phyloP scores from a whole-genome alignment of 2,888 invertebrate genomes.

The Choristoneura rosaceana region DNA sequence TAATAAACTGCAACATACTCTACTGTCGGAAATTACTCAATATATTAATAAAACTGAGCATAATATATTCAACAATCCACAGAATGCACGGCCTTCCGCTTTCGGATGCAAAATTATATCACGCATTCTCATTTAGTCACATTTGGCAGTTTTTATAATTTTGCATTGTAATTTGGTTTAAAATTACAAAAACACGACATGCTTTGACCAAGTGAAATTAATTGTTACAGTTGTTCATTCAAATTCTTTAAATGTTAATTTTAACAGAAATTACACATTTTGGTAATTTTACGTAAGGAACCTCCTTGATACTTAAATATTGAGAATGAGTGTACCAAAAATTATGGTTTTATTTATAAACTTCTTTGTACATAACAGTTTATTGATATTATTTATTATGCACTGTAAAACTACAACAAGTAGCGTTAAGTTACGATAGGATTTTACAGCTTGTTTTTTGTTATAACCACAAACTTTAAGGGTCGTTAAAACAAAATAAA shows the following conservation, averaged over 20 bases:
- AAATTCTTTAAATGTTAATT: neutral
- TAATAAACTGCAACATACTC: conserved; percentile 1
- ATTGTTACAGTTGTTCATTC: neutral
- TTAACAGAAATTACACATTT: neutral
- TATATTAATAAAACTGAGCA: conserved; percentile 7
- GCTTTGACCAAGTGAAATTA: neutral
- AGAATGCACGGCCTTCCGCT: conserved; percentile 7
- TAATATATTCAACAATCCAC: conserved; percentile 6
- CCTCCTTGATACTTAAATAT: no score
- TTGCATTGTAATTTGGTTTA: neutral
- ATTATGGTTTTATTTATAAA: no score
- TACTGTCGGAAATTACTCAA: conserved; percentile 1
- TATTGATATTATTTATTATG: no score
- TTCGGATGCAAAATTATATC: conserved; percentile 13
- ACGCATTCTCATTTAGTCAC: conserved; percentile 6
- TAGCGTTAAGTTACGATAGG: no score
- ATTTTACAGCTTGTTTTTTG: no score
- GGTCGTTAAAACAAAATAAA: no score
- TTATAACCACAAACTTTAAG: no score
- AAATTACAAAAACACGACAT: neutral
- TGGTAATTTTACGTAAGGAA: no score
- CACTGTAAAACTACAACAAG: no score
- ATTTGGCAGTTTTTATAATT: conserved; percentile 1
- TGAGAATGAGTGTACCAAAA: no score
- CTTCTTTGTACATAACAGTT: no score